Conservation (phyloP, 2,888 invertebrate genomes). For the Conomelus anceps region DNA sequence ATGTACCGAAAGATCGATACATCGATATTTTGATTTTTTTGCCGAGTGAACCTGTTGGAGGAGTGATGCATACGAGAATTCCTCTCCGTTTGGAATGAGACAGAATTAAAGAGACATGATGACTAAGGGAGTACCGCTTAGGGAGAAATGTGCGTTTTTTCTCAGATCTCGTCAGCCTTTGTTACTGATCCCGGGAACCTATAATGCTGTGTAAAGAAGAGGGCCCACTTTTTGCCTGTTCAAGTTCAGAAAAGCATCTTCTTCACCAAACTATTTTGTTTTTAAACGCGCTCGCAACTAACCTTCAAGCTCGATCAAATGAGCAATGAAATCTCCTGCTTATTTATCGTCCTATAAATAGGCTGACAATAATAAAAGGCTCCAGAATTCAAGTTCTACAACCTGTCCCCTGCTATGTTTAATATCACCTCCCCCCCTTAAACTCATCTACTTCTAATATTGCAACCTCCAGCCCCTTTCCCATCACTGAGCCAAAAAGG, state of each 20-base stretch:
- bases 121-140: not conserved
- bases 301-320: not conserved
- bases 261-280: not conserved
- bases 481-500: not conserved
- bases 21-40: no score
- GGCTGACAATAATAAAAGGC: not conserved
- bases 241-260: not conserved
- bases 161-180: slow-evolving; percentile 8
- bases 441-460: not conserved
- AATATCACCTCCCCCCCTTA: not conserved
- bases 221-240: not conserved
- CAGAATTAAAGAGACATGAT: not conserved
- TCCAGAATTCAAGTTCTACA: not conserved
- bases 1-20: no score
- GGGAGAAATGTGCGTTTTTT: not conserved
- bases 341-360: not conserved
- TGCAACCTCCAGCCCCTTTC: no score
- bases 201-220: slow-evolving; percentile 7
- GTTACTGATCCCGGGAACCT: slow-evolving; percentile 4
- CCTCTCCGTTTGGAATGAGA: not conserved
- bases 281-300: not conserved
- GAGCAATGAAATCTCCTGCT: not conserved
- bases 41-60: not conserved
- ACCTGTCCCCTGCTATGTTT: not conserved
- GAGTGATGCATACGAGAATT: not conserved